Percentiles rank a stretch among this genome's conserved stretches.
phyloP scores from a whole-genome alignment of 2,113 vertebrate genomes.

The human region DNA sequence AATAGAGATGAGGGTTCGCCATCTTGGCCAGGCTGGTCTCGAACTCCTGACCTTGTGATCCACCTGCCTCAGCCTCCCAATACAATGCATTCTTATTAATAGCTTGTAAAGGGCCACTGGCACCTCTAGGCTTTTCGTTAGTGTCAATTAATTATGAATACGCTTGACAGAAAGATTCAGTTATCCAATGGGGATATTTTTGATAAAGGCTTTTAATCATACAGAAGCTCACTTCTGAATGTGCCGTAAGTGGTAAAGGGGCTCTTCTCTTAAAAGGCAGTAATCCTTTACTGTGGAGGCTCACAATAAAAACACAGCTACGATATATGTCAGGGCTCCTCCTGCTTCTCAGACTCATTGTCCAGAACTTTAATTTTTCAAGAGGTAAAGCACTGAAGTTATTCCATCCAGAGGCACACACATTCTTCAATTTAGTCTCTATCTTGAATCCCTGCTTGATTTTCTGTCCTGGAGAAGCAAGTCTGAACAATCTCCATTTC shows the following conservation, averaged over 20 bases:
- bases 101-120: not conserved
- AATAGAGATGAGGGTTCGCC: no score
- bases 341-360: not conserved
- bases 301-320: conserved; percentile 9
- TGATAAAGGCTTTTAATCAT: conserved; percentile 53
- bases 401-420: not conserved
- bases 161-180: not conserved
- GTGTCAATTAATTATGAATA: conserved; percentile 47
- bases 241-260: not conserved
- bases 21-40: no score
- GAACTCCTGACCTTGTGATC: no score
- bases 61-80: no score
- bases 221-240: conserved; percentile 13
- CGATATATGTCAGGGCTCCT: not conserved
- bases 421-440: not conserved
- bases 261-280: not conserved
- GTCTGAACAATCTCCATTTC: not conserved
- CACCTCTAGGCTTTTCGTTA: conserved; percentile 26
- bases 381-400: not conserved
- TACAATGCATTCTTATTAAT: conserved; percentile 4
- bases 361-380: conserved; percentile 42
- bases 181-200: conserved; percentile 36
- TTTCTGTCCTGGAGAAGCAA: not conserved
- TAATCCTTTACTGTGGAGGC: not conserved
- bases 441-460: not conserved